Percentiles rank a stretch among this genome's conserved stretches.
These are phyloP conservation scores for Temnopleurus reevesii DNA, from an alignment of 53 echinoderm and acorn worm species.

Conservation along the genomic window DNA sequence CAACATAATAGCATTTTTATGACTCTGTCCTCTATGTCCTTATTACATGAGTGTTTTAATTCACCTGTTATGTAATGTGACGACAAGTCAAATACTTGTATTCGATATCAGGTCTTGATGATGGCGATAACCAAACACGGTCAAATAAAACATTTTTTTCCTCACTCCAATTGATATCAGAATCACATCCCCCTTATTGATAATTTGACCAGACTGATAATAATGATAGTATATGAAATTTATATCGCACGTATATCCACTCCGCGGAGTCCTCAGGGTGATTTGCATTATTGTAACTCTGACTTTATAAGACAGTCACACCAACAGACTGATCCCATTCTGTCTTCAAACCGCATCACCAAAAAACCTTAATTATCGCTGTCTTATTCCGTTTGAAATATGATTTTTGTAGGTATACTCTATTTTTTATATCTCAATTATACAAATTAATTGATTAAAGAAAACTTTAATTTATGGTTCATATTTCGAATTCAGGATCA, in stretches of 20 bases:
- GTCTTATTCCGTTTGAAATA: too few relatives aligned
- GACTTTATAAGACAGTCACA: neutral
- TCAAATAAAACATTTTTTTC: too few relatives aligned
- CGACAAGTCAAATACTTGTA: neutral
- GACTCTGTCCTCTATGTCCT: neutral
- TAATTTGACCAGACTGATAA: neutral
- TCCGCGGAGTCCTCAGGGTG: neutral
- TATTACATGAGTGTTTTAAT: neutral
- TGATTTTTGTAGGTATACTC: too few relatives aligned
- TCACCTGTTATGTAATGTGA: neutral
- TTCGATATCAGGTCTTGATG: too few relatives aligned
- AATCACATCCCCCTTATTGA: neutral
- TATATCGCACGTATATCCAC: neutral
- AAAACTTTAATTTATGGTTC: too few relatives aligned
- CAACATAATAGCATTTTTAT: neutral
- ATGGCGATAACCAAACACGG: too few relatives aligned
- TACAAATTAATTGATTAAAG: too few relatives aligned
- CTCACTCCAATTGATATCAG: neutral
- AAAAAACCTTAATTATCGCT: neutral
- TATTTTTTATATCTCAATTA: too few relatives aligned
- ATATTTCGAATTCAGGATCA: too few relatives aligned
- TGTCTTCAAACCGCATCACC: too few relatives aligned
- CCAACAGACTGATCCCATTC: too few relatives aligned
- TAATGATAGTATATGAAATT: neutral
- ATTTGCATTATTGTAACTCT: neutral